phyloP scores from a whole-genome alignment of 1,140 invertebrate genomes.

The Drosophila kohkoa region DNA sequence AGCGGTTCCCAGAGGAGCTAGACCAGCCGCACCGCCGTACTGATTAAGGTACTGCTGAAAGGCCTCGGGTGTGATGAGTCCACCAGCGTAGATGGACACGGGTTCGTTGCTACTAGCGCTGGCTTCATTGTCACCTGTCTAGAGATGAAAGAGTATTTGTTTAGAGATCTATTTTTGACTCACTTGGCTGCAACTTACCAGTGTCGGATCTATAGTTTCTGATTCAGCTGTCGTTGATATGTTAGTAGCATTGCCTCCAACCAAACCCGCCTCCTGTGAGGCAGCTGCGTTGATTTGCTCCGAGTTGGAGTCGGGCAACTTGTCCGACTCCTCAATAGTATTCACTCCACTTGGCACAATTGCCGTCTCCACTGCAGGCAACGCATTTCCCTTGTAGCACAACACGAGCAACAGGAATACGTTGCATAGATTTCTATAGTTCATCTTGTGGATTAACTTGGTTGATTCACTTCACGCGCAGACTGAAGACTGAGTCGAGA shows the following conservation, averaged over 20 bases:
- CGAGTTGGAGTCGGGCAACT: constrained; percentile 47
- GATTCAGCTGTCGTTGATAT: not conserved
- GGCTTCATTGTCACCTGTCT: constrained; percentile 60
- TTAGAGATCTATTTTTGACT: not conserved
- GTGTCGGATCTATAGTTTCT: constrained; percentile 23
- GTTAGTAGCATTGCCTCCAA: constrained; percentile 32
- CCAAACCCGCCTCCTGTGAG: not conserved
- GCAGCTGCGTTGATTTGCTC: constrained; percentile 1
- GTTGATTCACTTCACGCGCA: constrained; percentile 11
- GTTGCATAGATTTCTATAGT: constrained; percentile 20
- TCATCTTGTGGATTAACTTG: constrained; percentile 31
- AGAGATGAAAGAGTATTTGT: not conserved
- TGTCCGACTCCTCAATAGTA: constrained; percentile 63
- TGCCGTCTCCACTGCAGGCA: constrained; percentile 57
- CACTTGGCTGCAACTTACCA: constrained; percentile 41
- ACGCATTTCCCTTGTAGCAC: constrained; percentile 8
- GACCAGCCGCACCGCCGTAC: constrained; percentile 65
- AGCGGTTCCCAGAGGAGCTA: constrained; percentile 55
- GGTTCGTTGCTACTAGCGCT: constrained; percentile 69
- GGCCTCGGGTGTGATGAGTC: constrained; percentile 71
- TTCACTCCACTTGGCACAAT: constrained; percentile 43
- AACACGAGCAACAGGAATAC: constrained; percentile 35
- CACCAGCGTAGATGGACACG: constrained; percentile 65
- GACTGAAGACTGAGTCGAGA: not conserved
- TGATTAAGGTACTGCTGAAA: constrained; percentile 82